These are phyloP conservation scores for Scolanthus callimorphus DNA, from an alignment of 92 coral and sea anemone species.

Conservation along the genomic window DNA sequence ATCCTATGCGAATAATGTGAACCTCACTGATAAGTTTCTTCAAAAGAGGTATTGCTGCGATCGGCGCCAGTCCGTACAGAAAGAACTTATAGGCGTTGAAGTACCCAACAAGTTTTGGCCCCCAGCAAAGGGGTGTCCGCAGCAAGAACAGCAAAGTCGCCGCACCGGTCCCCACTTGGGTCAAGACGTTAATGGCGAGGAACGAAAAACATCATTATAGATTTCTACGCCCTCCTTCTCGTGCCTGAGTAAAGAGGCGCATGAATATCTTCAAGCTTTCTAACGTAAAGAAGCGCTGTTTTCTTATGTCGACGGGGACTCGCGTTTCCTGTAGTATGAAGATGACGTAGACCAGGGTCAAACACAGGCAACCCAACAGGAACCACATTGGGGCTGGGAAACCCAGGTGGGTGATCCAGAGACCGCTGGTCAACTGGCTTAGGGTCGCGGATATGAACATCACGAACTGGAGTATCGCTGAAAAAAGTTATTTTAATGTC, in stretches of 20 bases:
- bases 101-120: slow-evolving; percentile 66
- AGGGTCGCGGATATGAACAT: slow-evolving; percentile 66
- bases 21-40: slow-evolving; percentile 54
- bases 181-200: slow-evolving; percentile 35
- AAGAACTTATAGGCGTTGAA: slow-evolving; percentile 74
- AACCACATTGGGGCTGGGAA: slow-evolving; percentile 76
- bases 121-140: slow-evolving; percentile 69
- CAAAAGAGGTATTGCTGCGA: slow-evolving; percentile 45
- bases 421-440: slow-evolving; percentile 87
- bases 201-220: slow-evolving; percentile 22
- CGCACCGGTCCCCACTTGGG: slow-evolving; percentile 45
- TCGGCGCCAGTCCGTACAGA: slow-evolving; percentile 63
- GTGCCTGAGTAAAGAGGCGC: slow-evolving; percentile 22
- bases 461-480: slow-evolving; percentile 59
- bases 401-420: slow-evolving; percentile 78
- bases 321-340: slow-evolving; percentile 65
- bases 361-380: slow-evolving; percentile 34
- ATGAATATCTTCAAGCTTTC: slow-evolving; percentile 12
- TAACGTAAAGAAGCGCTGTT: slow-evolving; percentile 20
- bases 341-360: slow-evolving; percentile 34
- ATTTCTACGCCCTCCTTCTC: slow-evolving; percentile 38
- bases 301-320: slow-evolving; percentile 1
- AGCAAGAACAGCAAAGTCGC: slow-evolving; percentile 59
- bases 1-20: slow-evolving; percentile 30
- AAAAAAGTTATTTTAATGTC: no score